phyloP scores from a whole-genome alignment of 2,888 invertebrate species.

The Watsonalla binaria region DNA sequence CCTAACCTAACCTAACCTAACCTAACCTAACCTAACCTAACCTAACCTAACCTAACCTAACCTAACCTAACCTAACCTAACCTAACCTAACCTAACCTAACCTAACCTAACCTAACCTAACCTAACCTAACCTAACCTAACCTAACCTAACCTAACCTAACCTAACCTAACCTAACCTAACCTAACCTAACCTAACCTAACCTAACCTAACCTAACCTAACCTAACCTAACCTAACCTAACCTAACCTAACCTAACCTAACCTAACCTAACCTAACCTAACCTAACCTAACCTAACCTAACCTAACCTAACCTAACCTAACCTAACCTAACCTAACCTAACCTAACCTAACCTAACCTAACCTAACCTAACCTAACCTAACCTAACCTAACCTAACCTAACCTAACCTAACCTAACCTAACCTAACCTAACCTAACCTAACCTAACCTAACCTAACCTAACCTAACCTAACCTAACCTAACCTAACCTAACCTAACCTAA shows the following conservation, averaged over 20 bases:
- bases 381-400: slow-evolving; percentile 18
- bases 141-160: slow-evolving; percentile 20
- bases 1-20: slow-evolving; percentile 15
- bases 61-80: slow-evolving; percentile 19
- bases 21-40: slow-evolving; percentile 15
- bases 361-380: slow-evolving; percentile 18
- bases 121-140: slow-evolving; percentile 17
- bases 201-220: slow-evolving; percentile 24
- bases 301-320: slow-evolving; percentile 22
- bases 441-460: slow-evolving; percentile 11
- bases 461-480: slow-evolving; percentile 10
- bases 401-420: slow-evolving; percentile 12
- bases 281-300: slow-evolving; percentile 19
- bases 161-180: slow-evolving; percentile 20
- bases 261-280: slow-evolving; percentile 20
- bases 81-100: slow-evolving; percentile 15
- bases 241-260: slow-evolving; percentile 21
- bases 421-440: slow-evolving; percentile 8
- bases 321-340: slow-evolving; percentile 21
- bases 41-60: slow-evolving; percentile 18
- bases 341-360: slow-evolving; percentile 20
- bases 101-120: slow-evolving; percentile 17
- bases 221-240: slow-evolving; percentile 22
- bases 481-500: slow-evolving; percentile 10
- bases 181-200: slow-evolving; percentile 24